These are phyloP conservation scores for Anniella stebbinsi DNA, from an alignment of 2,797 vertebrate species.

Conservation along the genomic window DNA sequence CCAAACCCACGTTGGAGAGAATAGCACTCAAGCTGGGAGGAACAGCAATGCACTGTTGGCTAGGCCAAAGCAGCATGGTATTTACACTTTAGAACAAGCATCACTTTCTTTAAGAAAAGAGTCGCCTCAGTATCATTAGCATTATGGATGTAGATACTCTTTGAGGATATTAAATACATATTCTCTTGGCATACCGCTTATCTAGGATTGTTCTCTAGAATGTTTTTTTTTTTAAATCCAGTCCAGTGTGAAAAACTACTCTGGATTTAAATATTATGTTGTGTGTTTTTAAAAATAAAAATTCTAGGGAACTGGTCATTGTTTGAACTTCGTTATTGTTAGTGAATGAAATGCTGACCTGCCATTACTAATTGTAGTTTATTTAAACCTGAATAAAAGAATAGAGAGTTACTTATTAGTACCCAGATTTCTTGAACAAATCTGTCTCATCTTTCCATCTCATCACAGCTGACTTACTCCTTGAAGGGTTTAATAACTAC, in stretches of 20 bases:
- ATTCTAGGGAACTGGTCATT: background rate
- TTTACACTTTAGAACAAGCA: background rate
- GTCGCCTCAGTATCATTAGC: background rate
- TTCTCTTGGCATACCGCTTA: background rate
- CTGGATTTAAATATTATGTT: background rate
- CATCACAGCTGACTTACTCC: conserved; percentile 90
- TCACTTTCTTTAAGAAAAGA: background rate
- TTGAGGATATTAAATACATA: background rate
- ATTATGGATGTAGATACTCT: background rate
- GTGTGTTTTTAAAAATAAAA: background rate
- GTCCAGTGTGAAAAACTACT: background rate
- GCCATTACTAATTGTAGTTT: background rate
- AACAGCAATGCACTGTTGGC: background rate
- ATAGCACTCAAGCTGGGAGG: background rate
- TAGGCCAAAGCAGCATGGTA: background rate
- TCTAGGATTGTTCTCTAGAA: background rate
- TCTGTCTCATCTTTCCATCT: conserved; percentile 48
- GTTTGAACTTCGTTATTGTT: background rate
- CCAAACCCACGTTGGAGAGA: background rate
- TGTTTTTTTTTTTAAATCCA: background rate
- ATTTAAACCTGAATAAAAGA: conserved; percentile 21
- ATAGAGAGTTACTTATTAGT: background rate
- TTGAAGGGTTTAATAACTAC: conserved; percentile 96
- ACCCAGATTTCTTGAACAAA: conserved; percentile 2
- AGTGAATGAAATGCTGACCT: conserved; percentile 11